These are phyloP conservation scores for Anabacerthia variegaticeps DNA, from an alignment of 2,797 vertebrate species.

Conservation along the genomic window DNA sequence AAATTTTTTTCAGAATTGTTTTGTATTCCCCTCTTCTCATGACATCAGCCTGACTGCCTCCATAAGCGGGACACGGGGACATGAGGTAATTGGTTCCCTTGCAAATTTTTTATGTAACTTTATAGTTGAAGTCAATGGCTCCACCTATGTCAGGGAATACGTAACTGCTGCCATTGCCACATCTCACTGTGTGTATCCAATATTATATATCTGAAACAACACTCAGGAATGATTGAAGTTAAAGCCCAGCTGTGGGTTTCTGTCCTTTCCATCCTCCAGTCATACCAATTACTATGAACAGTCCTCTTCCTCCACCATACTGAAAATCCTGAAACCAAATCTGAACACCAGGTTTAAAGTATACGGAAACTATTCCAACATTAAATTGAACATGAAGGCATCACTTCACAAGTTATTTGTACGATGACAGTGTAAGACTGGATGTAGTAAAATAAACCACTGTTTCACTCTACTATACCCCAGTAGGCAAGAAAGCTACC, in stretches of 20 bases:
- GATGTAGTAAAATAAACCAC: background rate
- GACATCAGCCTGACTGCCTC: background rate
- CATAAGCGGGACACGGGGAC: background rate
- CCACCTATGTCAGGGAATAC: background rate
- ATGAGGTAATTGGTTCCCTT: rapidly evolving
- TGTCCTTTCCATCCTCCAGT: background rate
- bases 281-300: background rate
- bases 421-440: rapidly evolving
- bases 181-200: background rate
- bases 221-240: background rate
- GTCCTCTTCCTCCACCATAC: background rate
- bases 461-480: background rate
- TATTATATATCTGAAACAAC: background rate
- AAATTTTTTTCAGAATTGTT: background rate
- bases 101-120: background rate
- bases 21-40: background rate
- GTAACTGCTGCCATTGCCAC: background rate
- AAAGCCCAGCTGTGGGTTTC: background rate
- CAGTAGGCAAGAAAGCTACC: background rate
- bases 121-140: background rate
- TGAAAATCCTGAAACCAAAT: background rate
- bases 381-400: background rate
- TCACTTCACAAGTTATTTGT: background rate
- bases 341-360: background rate
- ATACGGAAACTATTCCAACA: background rate